phyloP scores from a whole-genome alignment of 2,113 vertebrate genomes.

The Podarcis raffonei region DNA sequence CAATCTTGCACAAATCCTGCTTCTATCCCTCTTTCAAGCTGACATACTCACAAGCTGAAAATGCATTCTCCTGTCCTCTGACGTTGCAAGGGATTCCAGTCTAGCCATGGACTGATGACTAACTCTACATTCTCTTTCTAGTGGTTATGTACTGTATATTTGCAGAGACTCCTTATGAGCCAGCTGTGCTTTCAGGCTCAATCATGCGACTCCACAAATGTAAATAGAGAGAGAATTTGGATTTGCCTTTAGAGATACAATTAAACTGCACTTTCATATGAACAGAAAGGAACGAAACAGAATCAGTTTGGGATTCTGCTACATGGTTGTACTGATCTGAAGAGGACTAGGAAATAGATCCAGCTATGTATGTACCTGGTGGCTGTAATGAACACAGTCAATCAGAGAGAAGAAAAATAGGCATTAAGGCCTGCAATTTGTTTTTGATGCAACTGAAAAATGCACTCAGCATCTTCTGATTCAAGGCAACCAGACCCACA shows the following conservation, averaged over 20 bases:
- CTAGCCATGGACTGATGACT: background rate
- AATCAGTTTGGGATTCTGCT: fast-evolving
- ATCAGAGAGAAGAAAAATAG: slow-evolving; percentile 18
- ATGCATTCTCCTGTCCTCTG: background rate
- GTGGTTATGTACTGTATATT: slow-evolving; percentile 8
- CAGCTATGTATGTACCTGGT: background rate
- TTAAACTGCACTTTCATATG: slow-evolving; percentile 12
- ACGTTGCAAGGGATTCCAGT: background rate
- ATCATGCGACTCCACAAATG: background rate
- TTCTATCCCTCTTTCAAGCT: background rate
- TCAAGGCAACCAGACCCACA: background rate
- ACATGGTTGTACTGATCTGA: background rate
- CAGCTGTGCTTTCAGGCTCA: slow-evolving; percentile 28
- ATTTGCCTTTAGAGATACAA: background rate
- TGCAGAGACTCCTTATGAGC: background rate
- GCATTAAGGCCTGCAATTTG: background rate
- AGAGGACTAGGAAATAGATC: background rate
- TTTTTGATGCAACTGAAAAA: background rate
- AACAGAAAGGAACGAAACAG: slow-evolving; percentile 2
- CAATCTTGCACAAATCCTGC: background rate
- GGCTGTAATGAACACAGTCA: background rate
- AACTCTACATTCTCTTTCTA: background rate
- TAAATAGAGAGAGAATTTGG: background rate
- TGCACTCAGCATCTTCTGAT: background rate
- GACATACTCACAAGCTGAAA: background rate